Percentiles rank a stretch among this genome's conserved stretches.
These are phyloP conservation scores for Megalops atlanticus DNA, from an alignment of 2,113 vertebrate genomes.

Conservation along the genomic window DNA sequence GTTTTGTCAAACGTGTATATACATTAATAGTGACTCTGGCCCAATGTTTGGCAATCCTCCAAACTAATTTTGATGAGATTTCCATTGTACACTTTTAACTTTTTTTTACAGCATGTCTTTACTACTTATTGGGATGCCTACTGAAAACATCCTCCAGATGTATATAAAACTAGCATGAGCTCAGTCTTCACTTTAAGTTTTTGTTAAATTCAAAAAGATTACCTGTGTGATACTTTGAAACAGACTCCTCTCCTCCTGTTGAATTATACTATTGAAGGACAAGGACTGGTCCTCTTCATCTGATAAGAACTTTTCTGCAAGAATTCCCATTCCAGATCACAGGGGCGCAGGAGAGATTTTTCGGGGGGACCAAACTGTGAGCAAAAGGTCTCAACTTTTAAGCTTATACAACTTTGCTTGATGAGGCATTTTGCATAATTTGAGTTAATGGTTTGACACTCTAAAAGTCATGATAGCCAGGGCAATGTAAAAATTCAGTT, in stretches of 20 bases:
- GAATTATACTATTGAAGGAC: conserved; percentile 51
- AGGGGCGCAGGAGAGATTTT: too few relatives aligned
- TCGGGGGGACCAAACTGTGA: too few relatives aligned
- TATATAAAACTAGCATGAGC: conserved; percentile 51
- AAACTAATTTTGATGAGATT: conserved; percentile 41
- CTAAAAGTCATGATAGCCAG: too few relatives aligned
- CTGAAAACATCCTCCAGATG: conserved; percentile 47
- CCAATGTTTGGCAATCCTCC: background rate
- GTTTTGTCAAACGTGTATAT: too few relatives aligned
- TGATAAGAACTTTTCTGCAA: conserved; percentile 48
- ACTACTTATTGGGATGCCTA: conserved; percentile 45
- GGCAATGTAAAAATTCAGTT: too few relatives aligned
- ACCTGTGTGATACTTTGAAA: conserved; percentile 43
- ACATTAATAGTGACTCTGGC: too few relatives aligned
- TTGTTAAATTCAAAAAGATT: conserved; percentile 54
- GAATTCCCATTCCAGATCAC: conserved; percentile 21
- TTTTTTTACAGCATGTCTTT: conserved; percentile 46
- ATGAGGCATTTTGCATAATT: too few relatives aligned
- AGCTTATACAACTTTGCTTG: too few relatives aligned
- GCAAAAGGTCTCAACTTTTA: too few relatives aligned
- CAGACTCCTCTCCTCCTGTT: conserved; percentile 39
- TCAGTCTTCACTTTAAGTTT: conserved; percentile 50
- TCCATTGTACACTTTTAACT: conserved; percentile 43
- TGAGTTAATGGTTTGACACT: too few relatives aligned
- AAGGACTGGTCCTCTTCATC: conserved; percentile 39